Percentiles rank a stretch among this genome's conserved stretches.
phyloP scores from a whole-genome alignment of 2,888 invertebrate species.

The Venusia cambrica region DNA sequence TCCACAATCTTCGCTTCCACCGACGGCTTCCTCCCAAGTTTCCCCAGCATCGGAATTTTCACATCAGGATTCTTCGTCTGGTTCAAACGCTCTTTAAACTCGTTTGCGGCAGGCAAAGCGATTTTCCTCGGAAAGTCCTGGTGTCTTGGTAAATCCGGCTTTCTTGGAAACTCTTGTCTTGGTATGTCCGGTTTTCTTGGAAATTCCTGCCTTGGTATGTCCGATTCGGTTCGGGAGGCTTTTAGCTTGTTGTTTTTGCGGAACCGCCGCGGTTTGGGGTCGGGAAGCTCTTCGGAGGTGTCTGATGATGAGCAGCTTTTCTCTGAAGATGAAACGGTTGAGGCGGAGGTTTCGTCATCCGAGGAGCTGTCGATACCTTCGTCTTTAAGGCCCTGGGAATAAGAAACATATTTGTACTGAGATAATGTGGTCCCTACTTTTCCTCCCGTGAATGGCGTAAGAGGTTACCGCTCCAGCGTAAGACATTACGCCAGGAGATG shows the following conservation, averaged over 20 bases:
- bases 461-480: too few species aligned
- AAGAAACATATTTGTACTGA: conserved; percentile 17
- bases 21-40: conserved; percentile 59
- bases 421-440: too few species aligned
- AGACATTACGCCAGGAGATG: too few species aligned
- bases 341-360: conserved; percentile 70
- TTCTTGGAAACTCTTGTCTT: conserved; percentile 68
- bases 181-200: too few species aligned
- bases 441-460: too few species aligned
- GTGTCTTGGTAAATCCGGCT: conserved; percentile 62
- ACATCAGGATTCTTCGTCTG: conserved; percentile 62
- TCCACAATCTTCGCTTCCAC: conserved; percentile 58
- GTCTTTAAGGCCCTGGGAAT: conserved; percentile 72
- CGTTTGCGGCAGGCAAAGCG: conserved; percentile 45
- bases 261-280: conserved; percentile 59
- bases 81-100: conserved; percentile 48
- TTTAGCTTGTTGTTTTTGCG: conserved; percentile 71
- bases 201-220: too few species aligned
- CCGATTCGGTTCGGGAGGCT: conserved; percentile 70
- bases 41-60: conserved; percentile 58
- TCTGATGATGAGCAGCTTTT: conserved; percentile 74
- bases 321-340: conserved; percentile 71
- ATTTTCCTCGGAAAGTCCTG: conserved; percentile 51
- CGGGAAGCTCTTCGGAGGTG: conserved; percentile 65
- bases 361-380: conserved; percentile 79